Evolutionary conservation across 2,888 invertebrate species (phyloP), one percentile per base, ranked within the genome.

Genomic region (Drosophila mettleri): DNA sequence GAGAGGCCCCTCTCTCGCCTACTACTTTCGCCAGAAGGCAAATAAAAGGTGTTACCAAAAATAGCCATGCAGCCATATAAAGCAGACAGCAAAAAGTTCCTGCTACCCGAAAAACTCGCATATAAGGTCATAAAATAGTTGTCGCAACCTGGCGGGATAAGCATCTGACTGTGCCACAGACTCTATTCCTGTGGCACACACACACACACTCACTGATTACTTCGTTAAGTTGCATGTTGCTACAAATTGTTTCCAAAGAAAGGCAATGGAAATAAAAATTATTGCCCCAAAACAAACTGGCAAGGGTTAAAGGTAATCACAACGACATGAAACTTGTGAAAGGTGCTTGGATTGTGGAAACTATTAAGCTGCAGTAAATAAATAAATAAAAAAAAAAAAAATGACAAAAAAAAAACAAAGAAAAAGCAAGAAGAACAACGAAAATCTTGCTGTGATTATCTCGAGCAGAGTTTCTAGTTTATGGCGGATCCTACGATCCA

Each of bases 181-280:
- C 53, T 61, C 31, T 49, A 33, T 59, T 58, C 53, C 63, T 75
- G 38, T 41, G 54, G 48, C 31, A 60, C 46, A 43, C 45, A 58
- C 31, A 59, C 27, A 51, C 43, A 61, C 45, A 48, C 41, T 59
- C 45, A 61, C 71, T 88, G 86, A 85, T 85, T 80, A 85, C 81
- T 88, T 85, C 73, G 88, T 85, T 88, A 88, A 76, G 85, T 74
- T 84, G 77, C 81, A 81, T 84, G 86, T 88, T 80, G 86, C 60
- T 81, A 88, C 85, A 85, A 85, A 85, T 88, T 88, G 85, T 86
- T 88, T 84, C 81, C 77, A 88, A 86, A 84, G 81, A 84, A 88
- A 86, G 80, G 78, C 86, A 86, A 86, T 88, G 83, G 70, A 80
- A 86, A 86, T 74, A 77, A 86, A 85, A 86, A 84, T 85, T 73